Evolutionary conservation across 2,888 invertebrate species (phyloP), one percentile per base, ranked within the genome.

Genomic region (Dicyrtoma fusca): DNA sequence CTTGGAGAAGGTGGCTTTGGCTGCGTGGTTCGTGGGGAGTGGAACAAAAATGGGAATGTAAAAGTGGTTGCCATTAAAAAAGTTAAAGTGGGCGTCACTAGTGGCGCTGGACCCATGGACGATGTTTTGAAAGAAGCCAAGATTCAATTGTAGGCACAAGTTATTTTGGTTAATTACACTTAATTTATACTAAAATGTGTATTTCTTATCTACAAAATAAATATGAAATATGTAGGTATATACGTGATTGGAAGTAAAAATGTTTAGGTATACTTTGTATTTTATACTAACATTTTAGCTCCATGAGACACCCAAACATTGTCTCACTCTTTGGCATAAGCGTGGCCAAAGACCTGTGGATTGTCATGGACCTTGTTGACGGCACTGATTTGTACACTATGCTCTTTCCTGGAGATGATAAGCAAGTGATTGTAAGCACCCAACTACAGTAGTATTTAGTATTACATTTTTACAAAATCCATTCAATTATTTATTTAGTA

Each of bases 1-100:
- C 63, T 70, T 14, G 70, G 70, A n/a, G 63, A 70, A 34, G 70
- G 70, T 4, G 62, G 49, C 1, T 70, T 70, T 25, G 70, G 70
- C 6, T 34, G 44, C 4, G 70, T 70, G 13, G 61, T 62, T 10
- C 26, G 61, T 19, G 70, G 70, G 23, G 14, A 21, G 19, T 70
- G 70, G 70, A 47, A 19, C 14, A 21, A 34, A 13, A 17, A 10
- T 10, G 61, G 42, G 3, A 42, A 1, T 3, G 44, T 42, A 42
- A 69, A 26, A 23, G 45, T 34, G 4, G 53, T 53, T 8, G 69
- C 69, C n/a, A 69, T 69, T 17, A 69, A 69, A 21, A 57, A 69
- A 21, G 57, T 69, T n/a, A 42, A 55, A 59, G 19, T 55, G 14
- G 59, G 53, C 1, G 69, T 69, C 2, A 69, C 69, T 2, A 47